Evolutionary conservation across 1,140 invertebrate species (phyloP).

Genomic region (Atta texana): DNA sequence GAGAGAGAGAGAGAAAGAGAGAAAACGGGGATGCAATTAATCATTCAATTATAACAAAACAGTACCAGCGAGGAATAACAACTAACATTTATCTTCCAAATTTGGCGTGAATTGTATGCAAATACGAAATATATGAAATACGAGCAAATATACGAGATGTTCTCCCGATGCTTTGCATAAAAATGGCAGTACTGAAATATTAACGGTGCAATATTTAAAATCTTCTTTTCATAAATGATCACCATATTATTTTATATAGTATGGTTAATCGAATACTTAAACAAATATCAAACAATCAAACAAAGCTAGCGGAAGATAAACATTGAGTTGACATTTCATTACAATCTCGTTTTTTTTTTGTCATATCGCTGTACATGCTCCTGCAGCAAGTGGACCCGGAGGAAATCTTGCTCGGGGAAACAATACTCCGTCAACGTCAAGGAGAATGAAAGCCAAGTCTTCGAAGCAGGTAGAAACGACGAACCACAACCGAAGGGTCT

Average conservation of each 20-base stretch:
- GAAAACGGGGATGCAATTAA: constrained; percentile 50
- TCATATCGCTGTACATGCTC: constrained; percentile 61
- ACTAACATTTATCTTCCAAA: constrained; percentile 52
- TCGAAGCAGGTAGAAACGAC: constrained; percentile 40
- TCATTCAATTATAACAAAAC: constrained; percentile 58
- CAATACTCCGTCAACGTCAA: constrained; percentile 77
- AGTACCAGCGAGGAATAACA: constrained; percentile 16
- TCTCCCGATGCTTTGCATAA: background rate
- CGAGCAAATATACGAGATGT: background rate
- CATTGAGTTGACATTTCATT: constrained; percentile 66
- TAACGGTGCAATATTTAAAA: constrained; percentile 7
- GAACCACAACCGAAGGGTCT: constrained; percentile 72
- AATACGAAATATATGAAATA: constrained; percentile 13
- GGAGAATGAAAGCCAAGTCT: constrained; percentile 66
- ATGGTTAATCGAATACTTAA: constrained; percentile 34
- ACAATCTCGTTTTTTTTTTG: constrained; percentile 46
- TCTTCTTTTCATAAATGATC: background rate
- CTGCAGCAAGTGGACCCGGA: constrained; percentile 30
- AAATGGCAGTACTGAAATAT: constrained; percentile 1
- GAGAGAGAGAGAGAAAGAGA: background rate
- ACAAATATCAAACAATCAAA: constrained; percentile 17
- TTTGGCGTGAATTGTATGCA: constrained; percentile 29
- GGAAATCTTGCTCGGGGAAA: constrained; percentile 66
- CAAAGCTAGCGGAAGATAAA: constrained; percentile 54
- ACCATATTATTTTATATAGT: background rate